Percentiles rank a stretch among this genome's conserved stretches.
Evolutionary conservation across 2,797 vertebrate genomes (phyloP).

Genomic region (Sebastes cheni): DNA sequence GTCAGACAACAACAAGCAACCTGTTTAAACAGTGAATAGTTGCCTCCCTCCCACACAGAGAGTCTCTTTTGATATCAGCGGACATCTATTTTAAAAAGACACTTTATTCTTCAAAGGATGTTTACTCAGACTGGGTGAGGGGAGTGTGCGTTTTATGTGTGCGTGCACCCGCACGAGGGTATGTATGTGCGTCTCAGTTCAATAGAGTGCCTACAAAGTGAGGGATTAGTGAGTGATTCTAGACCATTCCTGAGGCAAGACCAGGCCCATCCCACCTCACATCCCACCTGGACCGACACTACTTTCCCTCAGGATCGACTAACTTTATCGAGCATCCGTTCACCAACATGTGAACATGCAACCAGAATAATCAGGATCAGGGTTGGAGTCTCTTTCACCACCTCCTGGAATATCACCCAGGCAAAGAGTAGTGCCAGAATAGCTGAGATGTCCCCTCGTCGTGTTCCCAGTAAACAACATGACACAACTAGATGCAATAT

Average conservation of each 20-base stretch:
- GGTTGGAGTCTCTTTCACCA: slow-evolving; percentile 18
- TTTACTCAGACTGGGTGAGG: slow-evolving; percentile 67
- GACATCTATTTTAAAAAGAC: slow-evolving; percentile 72
- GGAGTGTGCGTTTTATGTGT: slow-evolving; percentile 20
- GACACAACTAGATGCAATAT: slow-evolving; percentile 55
- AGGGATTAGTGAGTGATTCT: slow-evolving; percentile 73
- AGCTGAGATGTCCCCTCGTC: slow-evolving; percentile 45
- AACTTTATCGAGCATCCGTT: slow-evolving; percentile 54
- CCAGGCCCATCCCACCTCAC: slow-evolving; percentile 74
- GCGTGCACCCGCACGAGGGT: slow-evolving; percentile 20
- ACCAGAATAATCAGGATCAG: slow-evolving; percentile 25
- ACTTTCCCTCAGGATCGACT: slow-evolving; percentile 63
- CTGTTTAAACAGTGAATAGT: slow-evolving; percentile 73
- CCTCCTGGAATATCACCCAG: slow-evolving; percentile 39
- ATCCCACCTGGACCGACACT: slow-evolving; percentile 73
- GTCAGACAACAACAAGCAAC: slow-evolving; percentile 70
- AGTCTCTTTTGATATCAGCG: slow-evolving; percentile 71
- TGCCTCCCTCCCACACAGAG: slow-evolving; percentile 53
- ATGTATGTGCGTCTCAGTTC: slow-evolving; percentile 51
- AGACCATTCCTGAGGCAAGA: slow-evolving; percentile 80
- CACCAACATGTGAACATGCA: slow-evolving; percentile 28
- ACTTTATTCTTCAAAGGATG: slow-evolving; percentile 81
- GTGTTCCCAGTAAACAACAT: slow-evolving; percentile 66
- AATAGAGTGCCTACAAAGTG: slow-evolving; percentile 78
- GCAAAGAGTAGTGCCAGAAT: slow-evolving; percentile 33